Evolutionary conservation across 1,140 invertebrate species (phyloP), one percentile per base, ranked within the genome.

Genomic region (Apis cerana): DNA sequence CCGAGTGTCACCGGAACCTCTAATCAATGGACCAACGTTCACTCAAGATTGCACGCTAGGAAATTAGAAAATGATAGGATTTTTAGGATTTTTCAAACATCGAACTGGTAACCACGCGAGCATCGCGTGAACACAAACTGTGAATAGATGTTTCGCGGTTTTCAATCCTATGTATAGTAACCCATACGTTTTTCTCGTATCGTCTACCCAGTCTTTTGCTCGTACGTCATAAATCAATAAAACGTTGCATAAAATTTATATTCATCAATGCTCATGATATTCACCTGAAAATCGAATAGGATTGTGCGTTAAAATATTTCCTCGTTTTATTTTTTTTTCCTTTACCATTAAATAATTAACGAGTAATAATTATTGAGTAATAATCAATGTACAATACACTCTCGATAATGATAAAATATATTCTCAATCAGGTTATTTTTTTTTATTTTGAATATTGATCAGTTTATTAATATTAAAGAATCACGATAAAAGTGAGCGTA

Each of bases 11-110:
- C 48, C 68, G 59, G 77, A 80, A 64, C 58, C 70, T 74, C 70
- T 80, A 75, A 50, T 75, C 71, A 5, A 33, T 67, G 61, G 61
- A 52, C 52, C 62, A 75, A 75, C 33, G 71, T 81, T 52, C 71
- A 81, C 1, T 9, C 15, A 61, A 15, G 70, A 71, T 72, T 61
- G 19, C 48, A 59, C 17, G 61, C 23, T 21, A 58, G 71, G 54
- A 81, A 75, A 80, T 75, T 75, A 56, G 33, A 75, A 56, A 72
- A 80, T 75, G 13, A n/a, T 21, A 21, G 9, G 50, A 7, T 65
- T 1, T n/a, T 10, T 15, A 21, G 50, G 5, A 61, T 80, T 80
- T 50, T 56, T 23, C 59, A 23, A n/a, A 7, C 43, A 12, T 59
- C 33, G 33, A 54, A 33, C 23, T 17, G 12, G 0, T 23, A 17